Evolutionary conservation across 2,113 vertebrate genomes (phyloP).

Genomic region (Larimichthys polyactis): DNA sequence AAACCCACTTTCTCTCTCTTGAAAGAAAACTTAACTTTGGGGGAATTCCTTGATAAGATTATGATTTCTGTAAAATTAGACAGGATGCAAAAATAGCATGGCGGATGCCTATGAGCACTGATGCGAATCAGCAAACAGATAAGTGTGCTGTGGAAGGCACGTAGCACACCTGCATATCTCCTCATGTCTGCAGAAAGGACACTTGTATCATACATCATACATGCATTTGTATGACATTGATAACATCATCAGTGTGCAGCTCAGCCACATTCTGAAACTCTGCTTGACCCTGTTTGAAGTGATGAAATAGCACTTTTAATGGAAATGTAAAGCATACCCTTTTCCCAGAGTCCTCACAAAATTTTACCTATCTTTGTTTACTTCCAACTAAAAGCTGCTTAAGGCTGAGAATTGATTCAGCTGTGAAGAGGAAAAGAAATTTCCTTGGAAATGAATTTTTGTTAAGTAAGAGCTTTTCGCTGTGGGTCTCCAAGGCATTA

Average conservation of each 20-base stretch:
- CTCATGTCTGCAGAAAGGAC: slow-evolving; percentile 23
- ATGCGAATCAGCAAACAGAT: slow-evolving; percentile 55
- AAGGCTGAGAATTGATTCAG: slow-evolving; percentile 44
- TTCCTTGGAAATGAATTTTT: slow-evolving; percentile 42
- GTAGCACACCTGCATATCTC: slow-evolving; percentile 68
- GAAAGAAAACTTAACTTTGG: slow-evolving; percentile 8
- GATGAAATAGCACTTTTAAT: slow-evolving; percentile 15
- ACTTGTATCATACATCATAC: slow-evolving; percentile 26
- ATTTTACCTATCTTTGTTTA: slow-evolving; percentile 32
- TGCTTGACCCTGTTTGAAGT: neutral
- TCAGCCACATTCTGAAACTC: slow-evolving; percentile 17
- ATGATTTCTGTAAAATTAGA: slow-evolving; percentile 27
- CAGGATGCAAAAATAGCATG: slow-evolving; percentile 57
- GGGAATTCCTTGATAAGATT: slow-evolving; percentile 70
- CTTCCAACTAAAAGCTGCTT: slow-evolving; percentile 42
- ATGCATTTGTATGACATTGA: slow-evolving; percentile 31
- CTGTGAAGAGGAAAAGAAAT: slow-evolving; percentile 33
- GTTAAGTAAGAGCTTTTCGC: slow-evolving; percentile 55
- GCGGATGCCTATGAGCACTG: slow-evolving; percentile 19
- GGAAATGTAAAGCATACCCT: slow-evolving; percentile 6
- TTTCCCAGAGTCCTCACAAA: neutral
- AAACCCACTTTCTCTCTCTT: slow-evolving; percentile 24
- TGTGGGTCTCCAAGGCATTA: slow-evolving; percentile 50
- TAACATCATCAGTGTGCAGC: slow-evolving; percentile 39
- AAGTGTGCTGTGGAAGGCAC: slow-evolving; percentile 48